phyloP scores from a whole-genome alignment of 2,888 invertebrate genomes.

The Acanthosepion pharaonis region DNA sequence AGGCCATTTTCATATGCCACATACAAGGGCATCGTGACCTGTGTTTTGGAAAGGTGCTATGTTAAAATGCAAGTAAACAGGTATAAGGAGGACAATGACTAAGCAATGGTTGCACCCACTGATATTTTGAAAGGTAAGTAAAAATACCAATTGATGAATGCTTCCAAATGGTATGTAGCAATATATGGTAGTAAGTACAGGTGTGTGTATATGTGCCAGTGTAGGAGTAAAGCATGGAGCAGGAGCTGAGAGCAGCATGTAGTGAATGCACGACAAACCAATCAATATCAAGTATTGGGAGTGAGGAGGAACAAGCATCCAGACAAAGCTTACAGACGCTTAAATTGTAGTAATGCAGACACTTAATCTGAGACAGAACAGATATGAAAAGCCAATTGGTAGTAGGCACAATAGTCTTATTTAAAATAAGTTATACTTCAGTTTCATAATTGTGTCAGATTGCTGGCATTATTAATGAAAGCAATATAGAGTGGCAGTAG shows the following conservation, averaged over 20 bases:
- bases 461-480: no score
- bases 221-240: neutral
- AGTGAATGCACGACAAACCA: slow-evolving; percentile 14
- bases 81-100: neutral
- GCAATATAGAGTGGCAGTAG: neutral
- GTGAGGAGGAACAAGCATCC: neutral
- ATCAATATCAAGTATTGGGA: slow-evolving; percentile 14
- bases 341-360: slow-evolving; percentile 33
- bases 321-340: slow-evolving; percentile 1
- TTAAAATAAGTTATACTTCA: neutral
- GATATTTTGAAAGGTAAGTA: slow-evolving; percentile 33
- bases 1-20: neutral
- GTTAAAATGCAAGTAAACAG: neutral
- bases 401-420: slow-evolving; percentile 1
- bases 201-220: neutral
- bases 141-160: slow-evolving; percentile 22
- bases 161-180: neutral
- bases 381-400: slow-evolving; percentile 8
- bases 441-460: neutral
- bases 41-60: neutral
- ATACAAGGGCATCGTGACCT: slow-evolving; percentile 20
- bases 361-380: neutral
- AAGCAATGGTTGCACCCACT: neutral
- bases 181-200: neutral
- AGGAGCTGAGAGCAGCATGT: neutral